Evolutionary conservation across 2,888 invertebrate genomes (phyloP), one percentile per base, ranked within the genome.

Genomic region (Cantharis lateralis): DNA sequence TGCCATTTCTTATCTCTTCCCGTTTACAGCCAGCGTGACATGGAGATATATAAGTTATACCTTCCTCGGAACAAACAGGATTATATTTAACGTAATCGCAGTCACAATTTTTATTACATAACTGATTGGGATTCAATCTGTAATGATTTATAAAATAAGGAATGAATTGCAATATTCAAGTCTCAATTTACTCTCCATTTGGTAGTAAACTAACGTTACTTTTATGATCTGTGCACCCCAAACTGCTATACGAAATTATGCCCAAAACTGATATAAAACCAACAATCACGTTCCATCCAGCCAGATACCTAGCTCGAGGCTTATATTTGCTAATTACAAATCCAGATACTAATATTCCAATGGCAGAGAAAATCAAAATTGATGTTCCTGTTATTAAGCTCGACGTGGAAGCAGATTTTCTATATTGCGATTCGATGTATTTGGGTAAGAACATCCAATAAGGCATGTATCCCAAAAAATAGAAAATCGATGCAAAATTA

Each of bases 401-500:
- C 0, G 95, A 94, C 10, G 91, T 91, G 0, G 94, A 93, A 0
- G 95, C 94, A 7, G 94, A 93, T 82, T 94, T 93, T 74, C 92
- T 90, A 87, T 94, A 96, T 87, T 95, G 94, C 0, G 93, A 94
- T 87, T 96, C 95, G 79, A 96, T 94, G 84, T 95, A 95, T 86
- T 95, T 95, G 0, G 95, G 95, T 86, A 95, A 91, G 84, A 95
- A 95, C 68, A 95, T 94, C 91, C 94, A 94, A 84, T 93, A 94
- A 0, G 95, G 94, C 88, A 92, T 92, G 84, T 92, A 93, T 0
- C 93, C 93, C 83, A 93, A 89, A 76, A 94, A 90, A 83, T 94
- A 95, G 83, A 94, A 94, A 11, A 94, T 92, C 15, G 93, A 92
- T 0, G 94, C 93, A 1, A 94, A 88, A 78, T 93, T 94, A 84